These are phyloP conservation scores for Globia sparganii DNA, from an alignment of 2,888 invertebrate genomes.

Conservation along the genomic window DNA sequence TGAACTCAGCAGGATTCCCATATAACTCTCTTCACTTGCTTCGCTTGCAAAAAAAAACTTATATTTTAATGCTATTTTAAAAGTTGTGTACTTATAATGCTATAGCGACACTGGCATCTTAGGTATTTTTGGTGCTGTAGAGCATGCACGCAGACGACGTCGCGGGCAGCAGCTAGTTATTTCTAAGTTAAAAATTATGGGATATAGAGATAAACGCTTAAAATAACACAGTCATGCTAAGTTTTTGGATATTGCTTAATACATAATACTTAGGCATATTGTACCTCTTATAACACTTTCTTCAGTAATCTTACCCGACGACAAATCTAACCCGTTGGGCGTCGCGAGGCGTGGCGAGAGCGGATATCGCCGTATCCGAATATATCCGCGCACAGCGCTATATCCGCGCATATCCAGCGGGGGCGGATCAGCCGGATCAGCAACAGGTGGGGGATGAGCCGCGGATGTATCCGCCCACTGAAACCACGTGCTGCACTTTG, in stretches of 20 bases:
- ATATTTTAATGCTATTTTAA: too few species aligned
- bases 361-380: slow-evolving; percentile 75
- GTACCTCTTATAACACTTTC: slow-evolving; percentile 6
- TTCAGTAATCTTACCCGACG: slow-evolving; percentile 24
- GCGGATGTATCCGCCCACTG: slow-evolving; percentile 84
- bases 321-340: slow-evolving; percentile 71
- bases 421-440: slow-evolving; percentile 89
- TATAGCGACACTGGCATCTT: too few species aligned
- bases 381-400: slow-evolving; percentile 76
- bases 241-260: not conserved
- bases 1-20: too few species aligned
- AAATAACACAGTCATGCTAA: not conserved
- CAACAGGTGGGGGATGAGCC: slow-evolving; percentile 91
- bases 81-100: too few species aligned
- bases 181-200: not conserved
- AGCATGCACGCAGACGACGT: too few species aligned
- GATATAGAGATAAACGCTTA: not conserved
- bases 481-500: slow-evolving; percentile 81
- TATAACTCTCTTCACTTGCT: too few species aligned
- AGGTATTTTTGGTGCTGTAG: too few species aligned
- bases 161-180: too few species aligned
- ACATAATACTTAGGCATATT: not conserved
- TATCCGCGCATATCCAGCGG: slow-evolving; percentile 84
- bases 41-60: too few species aligned
- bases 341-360: slow-evolving; percentile 82